A percentile compares a stretch with the other conserved stretches of the same genome.
Evolutionary conservation across 1,140 invertebrate species (phyloP).

Genomic region (Callitettix versicolor): DNA sequence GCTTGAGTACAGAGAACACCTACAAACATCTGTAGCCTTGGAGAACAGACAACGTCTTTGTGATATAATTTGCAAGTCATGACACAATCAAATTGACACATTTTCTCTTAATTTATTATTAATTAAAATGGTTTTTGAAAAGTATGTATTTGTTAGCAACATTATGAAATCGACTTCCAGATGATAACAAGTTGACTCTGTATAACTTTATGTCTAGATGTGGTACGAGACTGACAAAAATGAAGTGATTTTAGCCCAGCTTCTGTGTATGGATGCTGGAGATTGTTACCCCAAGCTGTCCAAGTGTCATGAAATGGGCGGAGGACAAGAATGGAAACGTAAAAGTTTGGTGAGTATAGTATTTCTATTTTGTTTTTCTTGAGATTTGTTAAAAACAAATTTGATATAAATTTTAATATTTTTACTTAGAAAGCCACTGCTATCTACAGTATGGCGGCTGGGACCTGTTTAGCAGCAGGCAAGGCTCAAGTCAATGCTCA

Average conservation of each 20-base stretch:
- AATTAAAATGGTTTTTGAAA: too few species aligned
- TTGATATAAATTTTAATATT: not conserved
- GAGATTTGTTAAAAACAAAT: not conserved
- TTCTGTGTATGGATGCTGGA: conserved; percentile 72
- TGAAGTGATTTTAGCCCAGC: conserved; percentile 73
- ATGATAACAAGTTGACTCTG: too few species aligned
- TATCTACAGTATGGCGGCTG: conserved; percentile 77
- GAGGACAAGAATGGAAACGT: conserved; percentile 80
- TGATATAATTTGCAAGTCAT: too few species aligned
- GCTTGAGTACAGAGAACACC: too few species aligned
- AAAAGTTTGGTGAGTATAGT: conserved; percentile 46
- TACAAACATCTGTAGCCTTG: too few species aligned
- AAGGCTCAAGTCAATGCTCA: conserved; percentile 39
- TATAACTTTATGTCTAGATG: too few species aligned
- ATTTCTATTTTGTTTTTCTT: not conserved
- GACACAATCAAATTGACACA: too few species aligned
- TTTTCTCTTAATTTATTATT: too few species aligned
- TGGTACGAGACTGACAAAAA: conserved; percentile 79
- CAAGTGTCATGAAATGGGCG: conserved; percentile 88
- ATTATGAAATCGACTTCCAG: too few species aligned
- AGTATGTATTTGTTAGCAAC: too few species aligned
- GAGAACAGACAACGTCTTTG: too few species aligned
- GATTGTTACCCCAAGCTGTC: conserved; percentile 52
- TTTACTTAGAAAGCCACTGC: conserved; percentile 48
- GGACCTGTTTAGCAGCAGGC: conserved; percentile 62